Evolutionary conservation across 2,797 vertebrate genomes (phyloP).

Genomic region (Amniataba percoides): DNA sequence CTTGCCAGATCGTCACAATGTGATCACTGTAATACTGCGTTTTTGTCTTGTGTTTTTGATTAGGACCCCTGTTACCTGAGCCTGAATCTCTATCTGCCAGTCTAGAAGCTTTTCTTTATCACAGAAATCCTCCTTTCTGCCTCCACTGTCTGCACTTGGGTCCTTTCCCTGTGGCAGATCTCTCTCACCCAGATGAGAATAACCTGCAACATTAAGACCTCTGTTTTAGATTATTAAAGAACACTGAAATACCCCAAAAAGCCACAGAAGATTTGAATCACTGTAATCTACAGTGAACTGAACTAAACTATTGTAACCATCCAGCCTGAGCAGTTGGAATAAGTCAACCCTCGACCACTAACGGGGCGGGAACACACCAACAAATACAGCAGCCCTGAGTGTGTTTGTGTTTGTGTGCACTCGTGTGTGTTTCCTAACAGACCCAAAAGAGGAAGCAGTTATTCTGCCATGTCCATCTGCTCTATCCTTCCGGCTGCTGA

Average conservation of each 20-base stretch:
- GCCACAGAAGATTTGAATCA: neutral
- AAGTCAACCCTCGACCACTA: conserved; percentile 63
- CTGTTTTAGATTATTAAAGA: neutral
- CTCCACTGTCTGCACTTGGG: too few relatives aligned
- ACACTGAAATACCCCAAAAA: neutral
- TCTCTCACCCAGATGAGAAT: neutral
- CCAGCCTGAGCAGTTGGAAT: conserved; percentile 4
- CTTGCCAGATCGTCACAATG: too few relatives aligned
- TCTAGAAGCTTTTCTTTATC: too few relatives aligned
- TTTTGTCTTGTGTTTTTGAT: too few relatives aligned
- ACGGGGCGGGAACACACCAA: conserved; percentile 46
- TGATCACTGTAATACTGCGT: too few relatives aligned
- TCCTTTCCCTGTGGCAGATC: too few relatives aligned
- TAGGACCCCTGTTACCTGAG: too few relatives aligned
- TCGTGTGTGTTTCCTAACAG: neutral
- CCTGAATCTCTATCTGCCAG: too few relatives aligned
- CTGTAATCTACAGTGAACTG: too few relatives aligned
- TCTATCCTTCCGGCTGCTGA: neutral
- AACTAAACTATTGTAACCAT: conserved; percentile 1
- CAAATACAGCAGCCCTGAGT: conserved; percentile 56
- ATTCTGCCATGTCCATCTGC: conserved; percentile 48
- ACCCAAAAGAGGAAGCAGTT: conserved; percentile 60
- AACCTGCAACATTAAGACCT: neutral
- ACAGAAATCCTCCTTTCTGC: too few relatives aligned
- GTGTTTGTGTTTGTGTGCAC: neutral